Evolutionary conservation across 2,113 vertebrate species (phyloP).

Genomic region (Raja brachyura): DNA sequence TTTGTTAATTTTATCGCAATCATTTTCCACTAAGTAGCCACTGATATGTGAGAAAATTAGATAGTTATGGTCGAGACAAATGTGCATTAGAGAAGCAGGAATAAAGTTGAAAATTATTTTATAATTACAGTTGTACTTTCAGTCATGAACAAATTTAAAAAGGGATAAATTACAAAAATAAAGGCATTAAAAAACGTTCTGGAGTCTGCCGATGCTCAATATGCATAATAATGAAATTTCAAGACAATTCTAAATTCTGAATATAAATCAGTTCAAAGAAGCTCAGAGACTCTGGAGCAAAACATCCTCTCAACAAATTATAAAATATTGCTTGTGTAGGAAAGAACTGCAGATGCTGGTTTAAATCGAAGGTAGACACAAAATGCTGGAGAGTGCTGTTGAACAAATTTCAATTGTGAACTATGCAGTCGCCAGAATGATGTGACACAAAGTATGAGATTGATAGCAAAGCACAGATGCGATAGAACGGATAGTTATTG

Average conservation of each 20-base stretch:
- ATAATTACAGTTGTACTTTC: constrained; percentile 23
- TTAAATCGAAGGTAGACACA: no score
- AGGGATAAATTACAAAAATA: constrained; percentile 21
- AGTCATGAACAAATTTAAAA: neutral
- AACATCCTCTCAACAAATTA: neutral
- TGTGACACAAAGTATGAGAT: no score
- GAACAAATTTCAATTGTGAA: no score
- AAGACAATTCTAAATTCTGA: constrained; percentile 13
- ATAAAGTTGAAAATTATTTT: constrained; percentile 27
- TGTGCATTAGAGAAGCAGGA: neutral
- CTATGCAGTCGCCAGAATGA: no score
- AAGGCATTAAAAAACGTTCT: constrained; percentile 10
- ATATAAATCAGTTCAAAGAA: constrained; percentile 4
- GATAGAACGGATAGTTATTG: no score
- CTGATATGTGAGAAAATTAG: neutral
- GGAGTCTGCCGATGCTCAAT: neutral
- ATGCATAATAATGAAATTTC: constrained; percentile 19
- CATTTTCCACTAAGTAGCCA: constrained; percentile 10
- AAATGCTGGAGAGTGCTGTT: no score
- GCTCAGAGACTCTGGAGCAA: constrained; percentile 16
- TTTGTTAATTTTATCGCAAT: constrained; percentile 4
- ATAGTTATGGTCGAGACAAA: neutral
- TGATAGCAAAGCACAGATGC: no score
- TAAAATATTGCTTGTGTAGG: neutral
- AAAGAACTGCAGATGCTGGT: no score